Evolutionary conservation across 2,888 invertebrate species (phyloP), one percentile per base, ranked within the genome.

Genomic region (Andrena minutula): DNA sequence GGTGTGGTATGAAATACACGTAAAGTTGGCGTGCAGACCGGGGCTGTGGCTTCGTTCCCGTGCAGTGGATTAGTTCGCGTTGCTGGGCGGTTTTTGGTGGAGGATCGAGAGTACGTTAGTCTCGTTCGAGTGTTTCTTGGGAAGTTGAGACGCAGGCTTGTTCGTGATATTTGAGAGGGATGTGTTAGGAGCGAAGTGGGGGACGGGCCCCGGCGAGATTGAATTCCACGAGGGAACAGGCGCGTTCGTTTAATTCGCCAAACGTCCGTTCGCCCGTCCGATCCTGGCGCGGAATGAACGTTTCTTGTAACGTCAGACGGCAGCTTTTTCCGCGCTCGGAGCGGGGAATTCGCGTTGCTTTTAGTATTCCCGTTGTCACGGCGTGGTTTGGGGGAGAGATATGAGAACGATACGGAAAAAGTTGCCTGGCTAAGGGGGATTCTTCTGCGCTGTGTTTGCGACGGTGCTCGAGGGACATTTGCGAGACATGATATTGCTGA

Each of bases 301-400:
- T 47, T 72, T 49, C 30, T 47, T 12, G 20, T 51, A n/a, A 51
- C 20, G 20, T 51, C 6, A 2, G 7, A 51, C 20, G 20, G 51
- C n/a, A 51, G 51, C 20, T 51, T 51, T 20, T 20, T 51, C 7
- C 5, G 6, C 51, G 51, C 20, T 23, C 56, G 35, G n/a, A 49
- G 23, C 69, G 16, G 26, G 4, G 32, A 56, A 56, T 69, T 32
- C 6, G n/a, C 56, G 69, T 58, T 51, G 26, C n/a, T 41, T 58
- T 8, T n/a, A 35, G 16, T 47, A 53, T 73, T 35, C 41, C 76
- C 41, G 53, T 32, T 64, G 64, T 76, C 53, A 3, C 23, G 73
- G 20, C 41, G 49, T 35, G 26, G 49, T 60, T 66, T 26, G 23
- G 20, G 47, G 23, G 20, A 16, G 16, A 41, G 16, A 41, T 49